Base-by-base conservation (phyloP, 2,888 invertebrate species). In the Calliopum simillimum region DNA sequence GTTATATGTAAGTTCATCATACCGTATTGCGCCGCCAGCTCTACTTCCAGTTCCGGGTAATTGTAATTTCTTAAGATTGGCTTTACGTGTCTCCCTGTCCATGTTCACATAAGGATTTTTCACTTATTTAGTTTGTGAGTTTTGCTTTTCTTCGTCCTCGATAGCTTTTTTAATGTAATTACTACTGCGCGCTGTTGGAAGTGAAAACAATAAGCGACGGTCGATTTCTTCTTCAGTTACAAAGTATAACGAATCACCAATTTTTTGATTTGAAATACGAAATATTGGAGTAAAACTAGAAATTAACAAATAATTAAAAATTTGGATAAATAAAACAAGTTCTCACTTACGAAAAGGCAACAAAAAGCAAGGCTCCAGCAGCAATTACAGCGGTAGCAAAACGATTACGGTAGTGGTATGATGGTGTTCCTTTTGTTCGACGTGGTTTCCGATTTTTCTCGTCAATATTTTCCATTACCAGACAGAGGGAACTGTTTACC, bases 401-500 rank as follows among this genome's bases (percentile, higher is more conserved):
- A 71, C 86, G 85, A 82, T 91, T 90, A 74, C 91, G 86, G 71
- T 88, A 87, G 73, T 78, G 80, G 74, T 87, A 88, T 62, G 91
- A 89, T 56, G 92, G 92, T 55, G 92, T 92, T 76, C 92, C 92
- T 83, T 87, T 88, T 71, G 90, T 84, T 86, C 88, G 88, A 84
- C 92, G 88, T 74, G 92, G 91, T 87, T 92, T 92, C 82, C 91
- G 88, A 81, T 87, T 88, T 75, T 86, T 88, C 65, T 87, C 86
- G 86, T 90, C 89, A 72, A 76, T 79, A 46, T 76, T 73, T 56
- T 77, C 82, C 82, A 83, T 83, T 75, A 80, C 82, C 73, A 59
- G 19, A 71, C 72, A 33, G 33, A 33, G 33, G 4, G 33, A 33
- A 33, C 33, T 8, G 8, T 33, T 33, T 33, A 33, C 33, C 33